Percentiles rank a stretch among this genome's conserved stretches.
Conservation (phyloP, 35 echinoderm and acorn worm genomes). For the Lytechinus pictus region DNA sequence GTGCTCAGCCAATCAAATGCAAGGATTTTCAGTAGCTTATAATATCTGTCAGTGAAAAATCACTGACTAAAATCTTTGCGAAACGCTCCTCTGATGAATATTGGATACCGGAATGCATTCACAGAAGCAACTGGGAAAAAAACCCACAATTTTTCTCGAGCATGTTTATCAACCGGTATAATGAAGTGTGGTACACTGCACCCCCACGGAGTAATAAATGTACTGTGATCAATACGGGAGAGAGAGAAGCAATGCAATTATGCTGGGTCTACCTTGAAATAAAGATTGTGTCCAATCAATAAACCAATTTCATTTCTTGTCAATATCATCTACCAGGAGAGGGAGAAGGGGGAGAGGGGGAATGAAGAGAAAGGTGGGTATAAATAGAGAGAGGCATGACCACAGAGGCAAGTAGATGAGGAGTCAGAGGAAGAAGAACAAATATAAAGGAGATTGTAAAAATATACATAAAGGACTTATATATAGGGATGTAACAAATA, state of each 20-base stretch:
- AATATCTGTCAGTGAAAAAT: too few species aligned
- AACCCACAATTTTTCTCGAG: background rate
- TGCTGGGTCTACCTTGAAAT: constrained; percentile 26
- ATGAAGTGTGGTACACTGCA: constrained; percentile 14
- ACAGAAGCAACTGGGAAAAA: background rate
- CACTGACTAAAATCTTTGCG: too few species aligned
- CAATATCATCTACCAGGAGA: background rate
- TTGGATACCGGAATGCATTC: background rate
- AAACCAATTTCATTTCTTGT: constrained; percentile 42
- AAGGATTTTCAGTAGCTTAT: too few species aligned
- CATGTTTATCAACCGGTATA: background rate
- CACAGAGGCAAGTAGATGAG: background rate
- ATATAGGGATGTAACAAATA: background rate
- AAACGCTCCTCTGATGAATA: background rate
- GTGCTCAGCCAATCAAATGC: too few species aligned
- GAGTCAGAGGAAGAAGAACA: too few species aligned
- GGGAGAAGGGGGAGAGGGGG: background rate
- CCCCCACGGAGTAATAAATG: constrained; percentile 32
- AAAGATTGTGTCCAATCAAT: constrained; percentile 29
- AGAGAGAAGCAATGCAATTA: background rate
- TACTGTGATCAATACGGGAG: constrained; percentile 25
- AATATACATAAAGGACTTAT: background rate
- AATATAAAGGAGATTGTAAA: background rate
- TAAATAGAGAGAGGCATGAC: background rate
- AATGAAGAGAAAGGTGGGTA: background rate